Conservation (phyloP, 2,113 vertebrate genomes). For the Steatornis caripensis region DNA sequence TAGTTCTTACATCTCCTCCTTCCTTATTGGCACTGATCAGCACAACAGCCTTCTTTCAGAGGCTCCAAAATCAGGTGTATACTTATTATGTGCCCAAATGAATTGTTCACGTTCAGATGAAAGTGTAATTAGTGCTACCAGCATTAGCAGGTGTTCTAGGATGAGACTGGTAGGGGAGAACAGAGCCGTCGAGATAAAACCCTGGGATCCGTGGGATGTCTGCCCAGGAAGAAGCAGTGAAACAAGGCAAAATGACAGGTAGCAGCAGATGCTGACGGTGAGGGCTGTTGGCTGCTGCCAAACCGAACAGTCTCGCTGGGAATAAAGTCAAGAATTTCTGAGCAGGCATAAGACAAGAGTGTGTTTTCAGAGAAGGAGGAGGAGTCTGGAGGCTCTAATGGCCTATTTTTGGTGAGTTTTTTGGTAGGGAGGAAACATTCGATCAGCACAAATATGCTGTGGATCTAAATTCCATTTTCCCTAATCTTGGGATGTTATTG, state of each 20-base stretch:
- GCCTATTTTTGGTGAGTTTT: not conserved
- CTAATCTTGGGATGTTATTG: no score
- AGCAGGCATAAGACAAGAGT: not conserved
- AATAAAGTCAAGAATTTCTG: not conserved
- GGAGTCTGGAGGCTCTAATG: not conserved
- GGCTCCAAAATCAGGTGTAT: not conserved
- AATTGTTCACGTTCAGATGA: conserved; percentile 6
- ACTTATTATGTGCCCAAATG: not conserved
- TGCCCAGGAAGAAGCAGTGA: not conserved
- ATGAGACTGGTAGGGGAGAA: not conserved
- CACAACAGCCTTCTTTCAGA: not conserved
- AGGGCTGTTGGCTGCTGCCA: not conserved
- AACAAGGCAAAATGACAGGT: not conserved
- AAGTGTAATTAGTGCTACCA: conserved; percentile 3
- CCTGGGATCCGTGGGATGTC: not conserved
- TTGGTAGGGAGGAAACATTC: not conserved
- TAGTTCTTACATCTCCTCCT: not conserved
- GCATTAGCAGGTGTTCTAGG: not conserved
- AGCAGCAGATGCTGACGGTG: not conserved
- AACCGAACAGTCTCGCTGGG: not conserved
- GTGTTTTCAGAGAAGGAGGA: not conserved
- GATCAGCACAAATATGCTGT: not conserved
- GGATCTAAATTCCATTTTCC: not conserved
- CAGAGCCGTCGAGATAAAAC: not conserved
- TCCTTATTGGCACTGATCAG: not conserved